Conservation (phyloP, 2,113 vertebrate genomes). For the Ophthalmolycus amberensis region DNA sequence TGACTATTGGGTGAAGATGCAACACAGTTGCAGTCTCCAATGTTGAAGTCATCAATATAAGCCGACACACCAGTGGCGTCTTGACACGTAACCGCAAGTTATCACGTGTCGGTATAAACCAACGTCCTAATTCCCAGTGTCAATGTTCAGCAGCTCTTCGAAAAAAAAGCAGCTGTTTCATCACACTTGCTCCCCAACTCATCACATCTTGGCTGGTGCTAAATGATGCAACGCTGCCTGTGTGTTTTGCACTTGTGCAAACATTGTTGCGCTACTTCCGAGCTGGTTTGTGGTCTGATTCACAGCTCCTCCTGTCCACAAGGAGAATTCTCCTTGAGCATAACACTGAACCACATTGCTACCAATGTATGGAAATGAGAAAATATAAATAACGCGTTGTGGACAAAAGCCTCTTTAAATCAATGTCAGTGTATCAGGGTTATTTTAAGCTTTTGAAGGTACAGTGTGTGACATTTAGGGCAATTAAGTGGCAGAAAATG, state of each 20-base stretch:
- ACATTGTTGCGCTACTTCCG: background rate
- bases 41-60: background rate
- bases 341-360: background rate
- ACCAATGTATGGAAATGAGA: background rate
- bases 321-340: background rate
- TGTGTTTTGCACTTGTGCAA: slow-evolving; percentile 1
- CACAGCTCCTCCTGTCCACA: background rate
- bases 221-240: background rate
- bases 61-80: background rate
- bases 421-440: background rate
- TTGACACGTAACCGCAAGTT: background rate
- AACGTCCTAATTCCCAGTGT: background rate
- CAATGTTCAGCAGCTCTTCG: background rate
- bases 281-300: background rate
- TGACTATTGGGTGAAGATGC: background rate
- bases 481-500: background rate
- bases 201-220: background rate
- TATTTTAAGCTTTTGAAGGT: background rate
- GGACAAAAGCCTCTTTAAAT: background rate
- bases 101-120: background rate
- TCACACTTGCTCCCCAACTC: background rate
- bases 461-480: background rate
- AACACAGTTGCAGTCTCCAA: background rate
- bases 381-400: background rate
- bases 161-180: background rate